Evolutionary conservation across 2,113 vertebrate genomes (phyloP).

Genomic region (Lophotis ruficrista): DNA sequence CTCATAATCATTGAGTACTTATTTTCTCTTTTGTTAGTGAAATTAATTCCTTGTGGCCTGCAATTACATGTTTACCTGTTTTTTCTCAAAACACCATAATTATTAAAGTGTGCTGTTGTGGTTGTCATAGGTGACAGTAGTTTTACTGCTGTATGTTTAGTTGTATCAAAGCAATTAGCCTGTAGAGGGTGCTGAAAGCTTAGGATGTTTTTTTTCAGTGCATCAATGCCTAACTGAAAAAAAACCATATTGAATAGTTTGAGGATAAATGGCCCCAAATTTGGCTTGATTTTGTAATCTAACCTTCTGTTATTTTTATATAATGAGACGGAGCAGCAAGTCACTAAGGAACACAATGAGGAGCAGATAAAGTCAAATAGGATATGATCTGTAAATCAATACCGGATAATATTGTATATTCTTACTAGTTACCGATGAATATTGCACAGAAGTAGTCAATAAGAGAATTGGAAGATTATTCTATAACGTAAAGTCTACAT

Average conservation of each 20-base stretch:
- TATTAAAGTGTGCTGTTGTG: neutral
- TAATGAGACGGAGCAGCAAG: neutral
- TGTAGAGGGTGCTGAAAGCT: constrained; percentile 83
- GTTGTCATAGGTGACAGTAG: neutral
- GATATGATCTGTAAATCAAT: neutral
- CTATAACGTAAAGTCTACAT: neutral
- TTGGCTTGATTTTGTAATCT: neutral
- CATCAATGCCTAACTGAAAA: neutral
- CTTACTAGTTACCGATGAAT: neutral
- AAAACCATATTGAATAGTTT: neutral
- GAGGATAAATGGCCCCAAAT: neutral
- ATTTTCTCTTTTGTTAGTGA: neutral
- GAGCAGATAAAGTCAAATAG: neutral
- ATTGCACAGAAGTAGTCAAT: neutral
- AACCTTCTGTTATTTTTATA: constrained; percentile 4
- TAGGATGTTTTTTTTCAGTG: constrained; percentile 43
- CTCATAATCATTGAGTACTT: neutral
- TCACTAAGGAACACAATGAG: neutral
- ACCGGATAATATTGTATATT: neutral
- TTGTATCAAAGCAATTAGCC: constrained; percentile 67
- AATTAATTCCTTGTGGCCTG: neutral
- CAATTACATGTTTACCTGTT: neutral
- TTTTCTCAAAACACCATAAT: neutral
- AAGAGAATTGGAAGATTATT: neutral
- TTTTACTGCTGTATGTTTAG: neutral